Base-by-base conservation (phyloP, 37 sponge, comb jelly and placozoan species). In the Petrosia ficiformis region DNA sequence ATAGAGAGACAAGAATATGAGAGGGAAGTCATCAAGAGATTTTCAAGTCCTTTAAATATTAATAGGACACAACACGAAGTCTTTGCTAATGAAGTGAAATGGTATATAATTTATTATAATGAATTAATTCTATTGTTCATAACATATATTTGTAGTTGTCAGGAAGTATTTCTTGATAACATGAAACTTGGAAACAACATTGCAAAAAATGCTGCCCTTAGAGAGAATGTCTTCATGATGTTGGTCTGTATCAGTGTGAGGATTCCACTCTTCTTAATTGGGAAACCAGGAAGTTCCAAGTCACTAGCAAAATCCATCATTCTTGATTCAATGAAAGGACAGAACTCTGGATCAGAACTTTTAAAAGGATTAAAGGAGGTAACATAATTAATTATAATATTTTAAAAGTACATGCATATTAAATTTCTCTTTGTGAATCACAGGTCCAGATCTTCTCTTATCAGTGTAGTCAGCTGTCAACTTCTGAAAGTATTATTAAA, bases 171-270 rank as follows among this genome's bases (percentile, higher is more conserved):
- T 10, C 74, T 91, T 25, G 70, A 82, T 41, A 77, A 81, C 29
- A 76, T 91, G 78, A 66, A 72, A 36, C 74, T 91, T 67, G 81
- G 77, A 28, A 57, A 59, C 5, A 78, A 89, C 57, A 84, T 90
- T 67, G 90, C 85, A 38, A 42, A 48, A 44, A 90, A 90, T 70
- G 70, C 65, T 33, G 90, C 90, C 10, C 81, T 90, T 24, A 74
- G 73, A 30, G 90, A 90, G 68, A 90, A 90, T 76, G 79, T 90
- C 4, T 85, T 90, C 43, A 90, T 90, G 90, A 90, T 90, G 90
- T 76, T 82, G 14, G 81, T 90, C 31, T 90, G 90, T 54, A 80
- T 85, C 56, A 82, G 84, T 22, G 56, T 85, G 42, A 85, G 74
- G 34, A 90, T 90, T 25, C 90, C 90, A 2, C 82, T 90, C 22